Evolutionary conservation across 2,797 vertebrate genomes (phyloP).

Genomic region (Heterohyrax brucei): DNA sequence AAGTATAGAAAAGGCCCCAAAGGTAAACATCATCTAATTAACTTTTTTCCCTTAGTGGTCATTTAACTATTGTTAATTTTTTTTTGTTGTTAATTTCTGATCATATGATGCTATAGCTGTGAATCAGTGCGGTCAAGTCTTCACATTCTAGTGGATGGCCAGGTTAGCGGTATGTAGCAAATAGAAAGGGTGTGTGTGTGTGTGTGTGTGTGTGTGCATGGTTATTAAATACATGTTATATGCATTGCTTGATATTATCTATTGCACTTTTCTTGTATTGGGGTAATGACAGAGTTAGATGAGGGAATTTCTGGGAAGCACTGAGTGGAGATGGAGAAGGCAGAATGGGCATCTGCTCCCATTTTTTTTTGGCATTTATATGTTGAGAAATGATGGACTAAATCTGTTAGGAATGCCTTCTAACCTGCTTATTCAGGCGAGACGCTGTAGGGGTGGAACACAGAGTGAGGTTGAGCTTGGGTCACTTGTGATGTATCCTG

Average conservation of each 20-base stretch:
- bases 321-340: not conserved
- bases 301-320: not conserved
- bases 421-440: not conserved
- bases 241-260: not conserved
- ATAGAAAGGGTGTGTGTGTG: not conserved
- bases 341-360: not conserved
- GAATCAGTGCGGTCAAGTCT: not conserved
- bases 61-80: not conserved
- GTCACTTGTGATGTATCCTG: not conserved
- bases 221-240: not conserved
- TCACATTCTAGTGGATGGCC: not conserved
- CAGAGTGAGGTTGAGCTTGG: not conserved
- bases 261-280: not conserved
- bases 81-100: conserved; percentile 39
- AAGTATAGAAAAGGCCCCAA: not conserved
- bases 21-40: not conserved
- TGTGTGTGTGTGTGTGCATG: not conserved
- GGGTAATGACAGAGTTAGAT: not conserved
- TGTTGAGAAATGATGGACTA: not conserved
- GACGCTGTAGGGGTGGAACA: not conserved
- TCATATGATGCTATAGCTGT: not conserved
- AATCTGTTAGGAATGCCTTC: conserved; percentile 51
- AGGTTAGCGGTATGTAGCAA: not conserved
- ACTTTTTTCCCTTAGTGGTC: not conserved
- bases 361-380: not conserved